Evolutionary conservation across 2,888 invertebrate species (phyloP), one percentile per base, ranked within the genome.

Genomic region (Unio pictorum): DNA sequence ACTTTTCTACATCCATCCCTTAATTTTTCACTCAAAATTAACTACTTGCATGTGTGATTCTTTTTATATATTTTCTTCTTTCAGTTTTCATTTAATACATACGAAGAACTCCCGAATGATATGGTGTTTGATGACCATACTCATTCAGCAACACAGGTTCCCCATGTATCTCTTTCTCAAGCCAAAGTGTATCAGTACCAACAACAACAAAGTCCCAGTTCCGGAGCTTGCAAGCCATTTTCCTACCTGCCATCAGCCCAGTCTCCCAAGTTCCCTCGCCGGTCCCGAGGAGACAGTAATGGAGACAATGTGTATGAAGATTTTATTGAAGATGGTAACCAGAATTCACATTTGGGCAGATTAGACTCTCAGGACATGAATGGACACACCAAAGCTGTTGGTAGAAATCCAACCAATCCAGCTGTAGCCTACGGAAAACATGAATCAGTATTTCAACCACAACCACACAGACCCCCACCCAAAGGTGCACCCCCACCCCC

Each of bases 141-240:
- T 54, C 60, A 56, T n/a, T 67, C 64, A 45, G 61, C 65, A 11
- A 34, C 45, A 20, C 69, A 70, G 7, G 65, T 70, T 18, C 57
- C 67, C 28, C 64, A 69, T 30, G 26, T 60, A 30, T n/a, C 23
- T 26, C 30, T 67, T 59, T 17, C 56, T 67, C 60, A 63, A 64
- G 28, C 66, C 45, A 45, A 45, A 11, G 45, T 55, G 28, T 69
- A 70, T 30, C 77, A 69, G 17, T 64, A 73, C 64, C 73, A 60
- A 30, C 73, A 70, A 56, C 68, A 74, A 66, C 74, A 74, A 64
- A 77, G 76, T 55, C 79, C 79, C 30, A 71, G 68, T 58, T 69
- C 68, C 59, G 67, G 67, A 23, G 64, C 72, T 64, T 66, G 66
- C 56, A 74, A 74, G 62, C 83, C 83, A 55, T 83, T 83, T 69